Conservation (phyloP, 1,140 invertebrate genomes). For the Arctopsyche grandis region DNA sequence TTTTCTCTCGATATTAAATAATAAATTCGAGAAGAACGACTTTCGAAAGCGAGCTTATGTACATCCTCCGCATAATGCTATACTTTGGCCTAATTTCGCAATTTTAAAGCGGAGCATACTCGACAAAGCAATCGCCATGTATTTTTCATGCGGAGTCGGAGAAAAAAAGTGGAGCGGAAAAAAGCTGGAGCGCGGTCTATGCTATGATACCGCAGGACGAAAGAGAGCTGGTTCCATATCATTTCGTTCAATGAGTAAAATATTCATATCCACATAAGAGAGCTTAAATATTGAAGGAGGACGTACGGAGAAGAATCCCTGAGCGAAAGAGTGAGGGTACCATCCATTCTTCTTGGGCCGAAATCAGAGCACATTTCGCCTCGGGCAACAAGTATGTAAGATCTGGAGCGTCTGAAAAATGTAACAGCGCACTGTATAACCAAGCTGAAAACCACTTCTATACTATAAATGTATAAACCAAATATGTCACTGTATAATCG, state of each 20-base stretch:
- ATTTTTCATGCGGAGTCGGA: background rate
- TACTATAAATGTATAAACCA: background rate
- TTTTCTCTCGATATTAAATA: too few species aligned
- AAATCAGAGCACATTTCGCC: constrained; percentile 50
- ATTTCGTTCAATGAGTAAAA: constrained; percentile 47
- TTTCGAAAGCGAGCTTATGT: too few species aligned
- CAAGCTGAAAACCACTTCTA: background rate
- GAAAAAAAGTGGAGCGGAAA: background rate
- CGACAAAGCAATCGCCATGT: background rate
- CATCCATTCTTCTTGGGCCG: constrained; percentile 35
- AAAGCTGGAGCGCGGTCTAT: background rate
- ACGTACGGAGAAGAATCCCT: constrained; percentile 25
- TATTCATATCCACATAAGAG: constrained; percentile 52
- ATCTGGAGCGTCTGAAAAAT: constrained; percentile 32
- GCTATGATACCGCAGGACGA: background rate
- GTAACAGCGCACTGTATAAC: constrained; percentile 7
- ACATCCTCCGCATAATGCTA: background rate
- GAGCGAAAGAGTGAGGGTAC: background rate
- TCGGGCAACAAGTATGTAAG: constrained; percentile 44
- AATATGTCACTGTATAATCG: background rate
- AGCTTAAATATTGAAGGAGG: constrained; percentile 49
- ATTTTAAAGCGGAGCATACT: constrained; percentile 1
- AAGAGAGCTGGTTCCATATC: constrained; percentile 16
- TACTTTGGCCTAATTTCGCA: background rate
- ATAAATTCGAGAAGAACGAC: too few species aligned